phyloP scores from a whole-genome alignment of 1,140 invertebrate genomes.

The Pseudomyrmex sp. region DNA sequence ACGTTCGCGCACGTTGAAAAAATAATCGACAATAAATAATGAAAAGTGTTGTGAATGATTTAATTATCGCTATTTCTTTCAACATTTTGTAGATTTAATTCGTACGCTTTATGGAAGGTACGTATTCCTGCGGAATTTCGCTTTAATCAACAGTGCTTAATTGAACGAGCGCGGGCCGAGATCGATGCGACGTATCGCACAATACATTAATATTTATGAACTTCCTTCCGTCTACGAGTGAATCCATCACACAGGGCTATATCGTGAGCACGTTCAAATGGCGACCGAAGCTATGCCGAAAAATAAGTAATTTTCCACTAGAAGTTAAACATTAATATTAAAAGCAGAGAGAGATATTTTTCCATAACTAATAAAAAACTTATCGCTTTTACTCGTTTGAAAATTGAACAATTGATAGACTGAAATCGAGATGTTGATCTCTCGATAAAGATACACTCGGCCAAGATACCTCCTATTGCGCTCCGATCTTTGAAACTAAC shows the following conservation, averaged over 20 bases:
- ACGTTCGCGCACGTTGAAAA: too few relatives aligned
- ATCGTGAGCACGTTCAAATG: not conserved
- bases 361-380: not conserved
- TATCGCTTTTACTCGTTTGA: not conserved
- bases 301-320: not conserved
- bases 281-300: constrained; percentile 3
- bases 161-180: constrained; percentile 44
- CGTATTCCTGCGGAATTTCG: constrained; percentile 24
- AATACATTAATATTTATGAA: constrained; percentile 59
- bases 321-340: not conserved
- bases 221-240: constrained; percentile 34
- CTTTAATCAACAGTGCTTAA: constrained; percentile 48
- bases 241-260: constrained; percentile 22
- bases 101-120: not conserved
- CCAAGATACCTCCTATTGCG: not conserved
- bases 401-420: not conserved
- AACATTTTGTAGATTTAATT: not conserved
- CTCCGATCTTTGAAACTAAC: not conserved
- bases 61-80: not conserved
- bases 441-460: constrained; percentile 11
- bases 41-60: not conserved
- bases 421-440: constrained; percentile 3
- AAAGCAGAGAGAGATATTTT: not conserved
- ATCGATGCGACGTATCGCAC: constrained; percentile 57
- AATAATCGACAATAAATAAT: too few relatives aligned